Base-by-base conservation (phyloP, 2,797 vertebrate genomes). In the Fistularia tabacaria region DNA sequence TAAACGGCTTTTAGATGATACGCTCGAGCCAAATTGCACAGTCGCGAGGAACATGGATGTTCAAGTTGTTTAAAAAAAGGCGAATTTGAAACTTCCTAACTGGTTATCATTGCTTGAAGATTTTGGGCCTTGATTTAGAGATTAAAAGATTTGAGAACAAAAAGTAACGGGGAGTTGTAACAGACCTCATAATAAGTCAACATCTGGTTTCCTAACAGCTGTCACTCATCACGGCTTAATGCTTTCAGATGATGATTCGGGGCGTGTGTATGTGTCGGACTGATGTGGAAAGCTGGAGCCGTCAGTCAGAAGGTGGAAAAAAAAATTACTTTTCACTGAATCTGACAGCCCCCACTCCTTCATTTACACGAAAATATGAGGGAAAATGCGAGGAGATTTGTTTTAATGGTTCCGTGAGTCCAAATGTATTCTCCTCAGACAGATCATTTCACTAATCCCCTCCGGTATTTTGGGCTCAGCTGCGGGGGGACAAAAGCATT, bases 171-270 rank as follows among this genome's bases (percentile, higher is more conserved):
- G 69, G 57, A 65, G 54, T 64, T 52, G 57, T 66, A 81, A 49
- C 51, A 71, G 78, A 46, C 73, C 48, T 79, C 42, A 57, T 64
- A 64, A 65, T 57, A 66, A 69, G 63, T 66, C 57, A 60, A 60
- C 69, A 66, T 80, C 81, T 82, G 76, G 76, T 74, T 62, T 73
- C 57, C 48, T 59, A 36, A 62, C 77, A 65, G 54, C 63, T 60
- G 70, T 85, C 80, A 82, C 61, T 85, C 79, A 76, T 14, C 41
- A 14, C 53, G 11, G 55, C 60, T 50, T 59, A 66, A 79, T 76
- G 69, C 62, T 69, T 76, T 77, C 64, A 56, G 60, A 67, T 74
- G 55, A 67, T 46, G 69, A 55, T 54, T 76, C 69, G 74, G 71
- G 49, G 56, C 5, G 25, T 25, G 25, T 25, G 25, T 25, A 2